These are phyloP conservation scores for Emydura subglobosa DNA, from an alignment of 2,113 vertebrate genomes.

Conservation along the genomic window DNA sequence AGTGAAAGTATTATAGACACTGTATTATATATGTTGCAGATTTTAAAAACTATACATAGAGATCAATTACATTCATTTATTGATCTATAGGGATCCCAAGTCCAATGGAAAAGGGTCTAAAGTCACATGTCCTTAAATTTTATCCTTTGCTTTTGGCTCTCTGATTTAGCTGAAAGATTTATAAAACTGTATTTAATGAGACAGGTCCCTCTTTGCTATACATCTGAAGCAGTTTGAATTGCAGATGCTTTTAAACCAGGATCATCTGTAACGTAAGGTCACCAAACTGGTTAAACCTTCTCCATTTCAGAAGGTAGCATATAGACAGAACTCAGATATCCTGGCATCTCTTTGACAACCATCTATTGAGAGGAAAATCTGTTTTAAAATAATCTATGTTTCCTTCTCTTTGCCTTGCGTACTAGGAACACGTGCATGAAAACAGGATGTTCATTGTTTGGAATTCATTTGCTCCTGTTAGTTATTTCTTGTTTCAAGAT, in stretches of 20 bases:
- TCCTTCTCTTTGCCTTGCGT: not conserved
- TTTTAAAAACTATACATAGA: not conserved
- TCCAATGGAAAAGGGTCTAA: not conserved
- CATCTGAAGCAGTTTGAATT: not conserved
- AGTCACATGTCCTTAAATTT: not conserved
- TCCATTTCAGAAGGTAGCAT: not conserved
- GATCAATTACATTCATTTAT: not conserved
- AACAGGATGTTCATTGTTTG: not conserved
- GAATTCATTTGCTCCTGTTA: not conserved
- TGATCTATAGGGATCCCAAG: not conserved
- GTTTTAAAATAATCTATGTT: not conserved
- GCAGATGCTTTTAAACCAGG: not conserved
- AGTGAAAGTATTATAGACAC: not conserved
- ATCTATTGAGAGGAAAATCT: not conserved
- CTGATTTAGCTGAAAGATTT: not conserved
- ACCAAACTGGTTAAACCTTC: not conserved
- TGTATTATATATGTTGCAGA: not conserved
- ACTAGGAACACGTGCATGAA: not conserved
- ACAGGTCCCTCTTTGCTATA: not conserved
- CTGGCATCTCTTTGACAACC: not conserved
- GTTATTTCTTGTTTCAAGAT: not conserved
- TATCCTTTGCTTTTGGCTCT: not conserved
- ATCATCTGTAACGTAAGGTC: not conserved
- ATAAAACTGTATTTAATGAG: fast-evolving
- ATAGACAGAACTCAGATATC: not conserved